Percentiles rank a stretch among this genome's conserved stretches.
These are phyloP conservation scores for Trimorus sp. DNA, from an alignment of 2,888 invertebrate species.

Conservation along the genomic window DNA sequence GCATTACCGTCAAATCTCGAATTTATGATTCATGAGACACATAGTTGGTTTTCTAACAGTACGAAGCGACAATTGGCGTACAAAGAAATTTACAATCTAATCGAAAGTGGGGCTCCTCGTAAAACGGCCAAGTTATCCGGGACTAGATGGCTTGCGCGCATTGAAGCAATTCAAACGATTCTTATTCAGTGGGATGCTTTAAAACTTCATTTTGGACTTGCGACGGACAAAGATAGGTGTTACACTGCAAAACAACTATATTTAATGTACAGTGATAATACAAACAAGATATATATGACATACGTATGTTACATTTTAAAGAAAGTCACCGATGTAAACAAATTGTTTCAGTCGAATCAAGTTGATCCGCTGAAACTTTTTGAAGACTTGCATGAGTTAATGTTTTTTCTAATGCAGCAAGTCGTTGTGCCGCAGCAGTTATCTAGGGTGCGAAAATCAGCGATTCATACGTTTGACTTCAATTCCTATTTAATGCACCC, in stretches of 20 bases:
- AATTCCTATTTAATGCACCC: conserved; percentile 14
- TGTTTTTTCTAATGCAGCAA: conserved; percentile 16
- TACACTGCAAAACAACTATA: conserved; percentile 59
- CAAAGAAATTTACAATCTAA: background rate
- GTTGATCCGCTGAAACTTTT: conserved; percentile 62
- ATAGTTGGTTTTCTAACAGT: conserved; percentile 71
- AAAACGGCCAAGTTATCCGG: conserved; percentile 32
- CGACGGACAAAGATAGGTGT: conserved; percentile 61
- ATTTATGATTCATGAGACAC: conserved; percentile 68
- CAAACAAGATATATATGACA: conserved; percentile 46
- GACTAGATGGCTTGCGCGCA: conserved; percentile 26
- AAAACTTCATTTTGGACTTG: conserved; percentile 69
- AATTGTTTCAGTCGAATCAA: conserved; percentile 57
- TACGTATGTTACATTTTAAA: conserved; percentile 59
- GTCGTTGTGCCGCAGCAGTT: conserved; percentile 1
- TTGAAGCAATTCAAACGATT: conserved; percentile 31
- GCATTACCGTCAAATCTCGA: conserved; percentile 66
- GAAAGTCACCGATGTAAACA: conserved; percentile 52
- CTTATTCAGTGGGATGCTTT: conserved; percentile 72
- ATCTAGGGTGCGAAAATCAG: background rate
- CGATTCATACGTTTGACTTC: conserved; percentile 6
- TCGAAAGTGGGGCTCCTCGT: conserved; percentile 1
- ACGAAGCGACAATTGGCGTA: conserved; percentile 65
- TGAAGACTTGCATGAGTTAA: conserved; percentile 46
- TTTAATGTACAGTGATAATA: conserved; percentile 49